Percentiles rank a stretch among this genome's conserved stretches.
Conservation (phyloP, 2,888 invertebrate species). For the Spicauda simplicius region DNA sequence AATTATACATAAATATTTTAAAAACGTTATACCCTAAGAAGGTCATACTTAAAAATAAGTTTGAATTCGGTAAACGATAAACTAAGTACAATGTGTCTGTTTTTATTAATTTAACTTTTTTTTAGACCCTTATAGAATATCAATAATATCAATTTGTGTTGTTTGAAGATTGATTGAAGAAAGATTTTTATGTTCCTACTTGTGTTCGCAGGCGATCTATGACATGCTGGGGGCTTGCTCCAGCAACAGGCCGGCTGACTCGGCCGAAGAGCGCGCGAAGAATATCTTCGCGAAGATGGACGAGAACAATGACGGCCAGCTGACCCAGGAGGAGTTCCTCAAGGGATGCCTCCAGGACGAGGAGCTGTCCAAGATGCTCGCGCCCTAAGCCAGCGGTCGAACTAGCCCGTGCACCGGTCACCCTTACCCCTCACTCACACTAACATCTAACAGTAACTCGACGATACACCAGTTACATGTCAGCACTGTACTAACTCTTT, state of each 20-base stretch:
- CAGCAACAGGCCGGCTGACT: constrained; percentile 97
- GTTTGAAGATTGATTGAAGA: no score
- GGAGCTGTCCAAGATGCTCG: constrained; percentile 97
- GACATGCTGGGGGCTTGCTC: constrained; percentile 99
- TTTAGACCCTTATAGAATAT: no score
- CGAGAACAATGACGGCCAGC: constrained; percentile 98
- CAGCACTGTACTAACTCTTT: constrained; percentile 37
- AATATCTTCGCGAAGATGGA: constrained; percentile 99
- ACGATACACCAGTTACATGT: constrained; percentile 46
- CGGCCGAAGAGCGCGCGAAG: constrained; percentile 98
- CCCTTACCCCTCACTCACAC: constrained; percentile 48
- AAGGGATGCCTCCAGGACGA: constrained; percentile 99
- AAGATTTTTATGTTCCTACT: not conserved
- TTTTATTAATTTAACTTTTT: no score
- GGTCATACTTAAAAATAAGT: no score
- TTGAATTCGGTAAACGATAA: no score
- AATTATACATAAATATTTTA: no score
- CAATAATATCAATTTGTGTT: no score
- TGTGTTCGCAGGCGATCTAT: constrained; percentile 95
- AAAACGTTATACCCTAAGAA: no score
- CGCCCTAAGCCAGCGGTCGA: constrained; percentile 88
- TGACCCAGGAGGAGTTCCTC: constrained; percentile 98
- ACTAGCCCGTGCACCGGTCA: constrained; percentile 44
- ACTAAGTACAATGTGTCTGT: no score
- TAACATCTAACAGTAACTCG: constrained; percentile 60